Percentiles rank a stretch among this genome's conserved stretches.
Evolutionary conservation across 2,888 invertebrate genomes (phyloP).

Genomic region (Drosophila longiperda): DNA sequence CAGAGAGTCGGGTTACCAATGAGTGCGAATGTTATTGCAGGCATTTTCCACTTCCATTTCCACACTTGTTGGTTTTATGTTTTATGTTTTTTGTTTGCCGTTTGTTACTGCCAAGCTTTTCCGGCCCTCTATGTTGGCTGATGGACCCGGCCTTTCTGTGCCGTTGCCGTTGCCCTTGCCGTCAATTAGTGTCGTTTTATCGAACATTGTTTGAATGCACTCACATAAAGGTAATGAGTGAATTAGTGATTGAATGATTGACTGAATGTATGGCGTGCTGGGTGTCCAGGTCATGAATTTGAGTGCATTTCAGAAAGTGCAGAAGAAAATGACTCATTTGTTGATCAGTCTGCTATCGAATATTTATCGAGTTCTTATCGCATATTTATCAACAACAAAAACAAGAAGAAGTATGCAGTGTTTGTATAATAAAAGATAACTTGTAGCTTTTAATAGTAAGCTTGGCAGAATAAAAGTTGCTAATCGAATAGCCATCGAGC

Average conservation of each 20-base stretch:
- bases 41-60: conserved; percentile 56
- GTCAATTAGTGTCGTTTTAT: conserved; percentile 76
- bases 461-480: background rate
- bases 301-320: background rate
- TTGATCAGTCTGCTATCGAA: background rate
- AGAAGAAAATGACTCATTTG: background rate
- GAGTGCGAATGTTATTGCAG: conserved; percentile 47
- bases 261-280: conserved; percentile 1
- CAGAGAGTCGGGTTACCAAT: conserved; percentile 29
- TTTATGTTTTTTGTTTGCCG: conserved; percentile 12
- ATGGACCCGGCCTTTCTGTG: conserved; percentile 53
- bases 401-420: background rate
- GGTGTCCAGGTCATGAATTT: background rate
- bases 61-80: conserved; percentile 33
- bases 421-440: too few species aligned
- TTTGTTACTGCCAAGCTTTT: conserved; percentile 58
- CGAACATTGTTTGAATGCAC: conserved; percentile 68
- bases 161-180: conserved; percentile 66
- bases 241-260: conserved; percentile 24
- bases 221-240: conserved; percentile 48
- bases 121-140: conserved; percentile 57
- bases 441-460: background rate
- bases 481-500: too few species aligned
- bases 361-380: too few species aligned
- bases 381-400: too few species aligned